Evolutionary conservation across 2,113 vertebrate genomes (phyloP).

Genomic region (Actinemys pallida): DNA sequence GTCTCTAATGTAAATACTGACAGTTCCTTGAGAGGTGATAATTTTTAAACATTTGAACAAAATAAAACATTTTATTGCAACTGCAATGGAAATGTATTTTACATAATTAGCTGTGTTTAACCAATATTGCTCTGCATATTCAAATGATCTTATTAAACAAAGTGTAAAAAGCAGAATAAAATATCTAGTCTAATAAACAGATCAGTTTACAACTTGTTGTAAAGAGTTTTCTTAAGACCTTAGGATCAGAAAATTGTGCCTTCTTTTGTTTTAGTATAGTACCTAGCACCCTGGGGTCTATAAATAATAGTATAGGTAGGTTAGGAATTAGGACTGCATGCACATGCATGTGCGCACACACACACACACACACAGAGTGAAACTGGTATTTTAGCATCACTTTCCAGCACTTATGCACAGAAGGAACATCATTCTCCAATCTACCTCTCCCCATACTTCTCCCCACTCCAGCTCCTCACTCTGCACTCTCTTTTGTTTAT

Average conservation of each 20-base stretch:
- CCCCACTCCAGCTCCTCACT: background rate
- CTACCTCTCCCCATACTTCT: background rate
- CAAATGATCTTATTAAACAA: background rate
- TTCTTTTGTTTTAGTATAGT: background rate
- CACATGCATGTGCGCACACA: background rate
- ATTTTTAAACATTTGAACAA: slow-evolving; percentile 19
- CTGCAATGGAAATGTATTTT: background rate
- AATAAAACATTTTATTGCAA: slow-evolving; percentile 41
- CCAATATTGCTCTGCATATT: background rate
- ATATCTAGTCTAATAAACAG: background rate
- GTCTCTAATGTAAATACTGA: slow-evolving; percentile 9
- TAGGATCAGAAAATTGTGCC: background rate
- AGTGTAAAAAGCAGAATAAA: slow-evolving; percentile 7
- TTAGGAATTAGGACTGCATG: background rate
- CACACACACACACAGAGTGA: fast-evolving
- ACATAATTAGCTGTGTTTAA: slow-evolving; percentile 4
- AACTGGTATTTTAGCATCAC: background rate
- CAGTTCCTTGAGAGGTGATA: slow-evolving; percentile 50
- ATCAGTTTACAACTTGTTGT: background rate
- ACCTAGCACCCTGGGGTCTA: fast-evolving
- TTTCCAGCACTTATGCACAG: background rate
- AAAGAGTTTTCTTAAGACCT: background rate
- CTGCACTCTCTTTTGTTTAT: background rate
- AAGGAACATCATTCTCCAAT: background rate
- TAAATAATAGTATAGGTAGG: background rate